Evolutionary conservation across 2,113 vertebrate species (phyloP), one percentile per base, ranked within the genome.

Genomic region (Columba livia): DNA sequence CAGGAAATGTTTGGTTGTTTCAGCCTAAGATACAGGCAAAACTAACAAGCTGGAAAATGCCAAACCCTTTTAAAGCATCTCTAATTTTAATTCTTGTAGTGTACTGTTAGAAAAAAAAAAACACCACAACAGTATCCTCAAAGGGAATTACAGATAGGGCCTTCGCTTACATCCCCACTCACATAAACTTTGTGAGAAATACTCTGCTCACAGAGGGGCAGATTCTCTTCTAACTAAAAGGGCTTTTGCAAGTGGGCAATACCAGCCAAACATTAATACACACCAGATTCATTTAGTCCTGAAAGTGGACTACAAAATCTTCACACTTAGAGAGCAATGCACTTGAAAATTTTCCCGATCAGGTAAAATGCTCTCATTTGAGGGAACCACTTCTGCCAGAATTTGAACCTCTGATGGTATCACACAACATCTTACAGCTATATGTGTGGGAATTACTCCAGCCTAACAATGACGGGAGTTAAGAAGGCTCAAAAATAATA

Each of bases 391-490:
- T 57, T 56, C 53, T 67, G 25, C 32, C 28, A 58, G 32, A 11
- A 48, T 36, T 67, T 84, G 53, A 34, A 60, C 12, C 69, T 67
- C 10, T 20, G 57, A 15, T 47, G 32, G 48, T 38, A 40, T 36
- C 51, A 65, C 15, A 7, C 16, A 54, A 66, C 12, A 66, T 31
- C n/a, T 73, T 78, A 79, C 48, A 36, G 74, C 50, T 65, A 5
- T 29, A 29, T 9, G 18, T 40, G 25, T 54, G 31, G 42, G 6
- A 86, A 84, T 62, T 28, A 80, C 40, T 57, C 64, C 28, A 62
- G n/a, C 29, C 34, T 64, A 29, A 36, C 3, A 61, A 60, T 13
- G 48, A 42, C 0, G 0, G 19, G 20, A 47, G 24, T 56, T 56
- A 56, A 54, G 6, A 47, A 48, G 19, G 32, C 19, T 67, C 28